phyloP scores from a whole-genome alignment of 2,113 vertebrate genomes.

The Platanista minor region DNA sequence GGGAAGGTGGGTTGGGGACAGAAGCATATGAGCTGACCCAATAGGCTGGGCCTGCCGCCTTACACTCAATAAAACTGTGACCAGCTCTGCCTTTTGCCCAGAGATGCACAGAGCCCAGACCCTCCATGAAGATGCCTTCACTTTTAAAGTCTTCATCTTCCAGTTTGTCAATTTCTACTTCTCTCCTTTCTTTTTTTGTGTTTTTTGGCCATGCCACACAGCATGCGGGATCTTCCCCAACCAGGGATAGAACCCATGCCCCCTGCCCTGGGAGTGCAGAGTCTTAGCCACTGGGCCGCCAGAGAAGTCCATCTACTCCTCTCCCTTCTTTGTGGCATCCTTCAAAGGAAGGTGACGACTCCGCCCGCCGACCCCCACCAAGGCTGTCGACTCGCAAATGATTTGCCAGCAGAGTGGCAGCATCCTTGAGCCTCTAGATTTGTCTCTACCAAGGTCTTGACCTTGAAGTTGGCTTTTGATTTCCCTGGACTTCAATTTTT shows the following conservation, averaged over 20 bases:
- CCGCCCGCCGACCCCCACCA: too few relatives aligned
- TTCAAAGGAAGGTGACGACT: conserved; percentile 86
- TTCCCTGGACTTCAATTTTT: not conserved
- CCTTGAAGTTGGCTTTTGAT: not conserved
- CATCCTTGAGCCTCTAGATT: not conserved
- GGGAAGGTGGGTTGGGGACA: not conserved
- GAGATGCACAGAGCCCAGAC: conserved; percentile 89
- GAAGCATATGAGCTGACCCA: too few relatives aligned
- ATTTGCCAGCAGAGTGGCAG: not conserved
- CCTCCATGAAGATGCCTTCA: conserved; percentile 86
- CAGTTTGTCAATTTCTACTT: conserved; percentile 89
- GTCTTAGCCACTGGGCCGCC: too few relatives aligned
- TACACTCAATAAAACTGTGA: not conserved
- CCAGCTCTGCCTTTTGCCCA: conserved; percentile 52
- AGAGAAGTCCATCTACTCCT: too few relatives aligned
- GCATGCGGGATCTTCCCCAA: too few relatives aligned
- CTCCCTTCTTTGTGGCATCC: conserved; percentile 86
- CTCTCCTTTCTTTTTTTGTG: conserved; percentile 52
- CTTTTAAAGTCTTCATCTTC: conserved; percentile 89
- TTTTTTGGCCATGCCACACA: too few relatives aligned
- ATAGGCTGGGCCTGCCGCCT: not conserved
- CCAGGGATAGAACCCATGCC: too few relatives aligned
- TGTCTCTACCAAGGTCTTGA: not conserved
- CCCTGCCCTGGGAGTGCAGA: too few relatives aligned
- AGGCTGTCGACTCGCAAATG: not conserved